Conservation (phyloP, 2,797 vertebrate genomes). For the Siniperca scherzeri region DNA sequence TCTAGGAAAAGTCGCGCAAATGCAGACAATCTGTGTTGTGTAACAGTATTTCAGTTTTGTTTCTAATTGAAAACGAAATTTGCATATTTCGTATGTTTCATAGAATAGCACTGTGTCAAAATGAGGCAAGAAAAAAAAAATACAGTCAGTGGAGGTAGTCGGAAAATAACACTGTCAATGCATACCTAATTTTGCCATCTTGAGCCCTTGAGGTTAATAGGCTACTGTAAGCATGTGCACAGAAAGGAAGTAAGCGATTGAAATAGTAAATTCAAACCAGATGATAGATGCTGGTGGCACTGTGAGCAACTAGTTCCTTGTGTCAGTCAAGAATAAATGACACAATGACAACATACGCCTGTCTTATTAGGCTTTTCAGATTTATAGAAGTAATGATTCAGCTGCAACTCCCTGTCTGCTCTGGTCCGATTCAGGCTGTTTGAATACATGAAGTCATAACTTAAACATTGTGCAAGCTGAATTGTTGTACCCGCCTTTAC, state of each 20-base stretch:
- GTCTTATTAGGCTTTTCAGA: conserved; percentile 17
- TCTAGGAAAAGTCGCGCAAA: background rate
- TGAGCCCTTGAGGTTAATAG: conserved; percentile 1
- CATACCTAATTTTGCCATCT: background rate
- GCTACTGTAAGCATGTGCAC: background rate
- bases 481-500: background rate
- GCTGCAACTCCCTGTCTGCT: background rate
- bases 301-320: background rate
- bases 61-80: background rate
- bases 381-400: conserved; percentile 1
- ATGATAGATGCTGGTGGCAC: background rate
- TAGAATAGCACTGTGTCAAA: background rate
- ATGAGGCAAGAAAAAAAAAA: background rate
- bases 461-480: conserved; percentile 3
- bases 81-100: background rate
- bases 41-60: background rate
- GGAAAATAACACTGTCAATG: no score
- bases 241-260: background rate
- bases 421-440: background rate
- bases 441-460: conserved; percentile 15
- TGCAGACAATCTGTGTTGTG: background rate
- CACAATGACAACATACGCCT: background rate
- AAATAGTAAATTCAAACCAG: conserved; percentile 6
- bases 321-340: background rate
- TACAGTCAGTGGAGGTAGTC: background rate